Percentiles rank a stretch among this genome's conserved stretches.
Conservation (phyloP, 1,140 invertebrate genomes). For the Samia ricini region DNA sequence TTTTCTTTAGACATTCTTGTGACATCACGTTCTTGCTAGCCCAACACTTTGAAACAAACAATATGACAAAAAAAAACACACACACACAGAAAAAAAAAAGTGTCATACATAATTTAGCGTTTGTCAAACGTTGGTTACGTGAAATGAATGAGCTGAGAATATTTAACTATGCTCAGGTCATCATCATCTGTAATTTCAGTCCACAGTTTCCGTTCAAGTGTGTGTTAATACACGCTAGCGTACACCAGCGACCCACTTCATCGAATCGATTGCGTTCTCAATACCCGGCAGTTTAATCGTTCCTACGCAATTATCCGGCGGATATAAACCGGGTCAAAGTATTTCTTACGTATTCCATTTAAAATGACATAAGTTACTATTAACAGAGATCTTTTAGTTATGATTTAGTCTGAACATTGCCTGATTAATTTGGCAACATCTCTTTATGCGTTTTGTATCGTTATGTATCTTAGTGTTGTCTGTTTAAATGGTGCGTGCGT, state of each 20-base stretch:
- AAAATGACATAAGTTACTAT: too few species aligned
- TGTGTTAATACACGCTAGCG: neutral
- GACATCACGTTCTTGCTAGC: too few species aligned
- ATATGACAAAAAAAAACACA: too few species aligned
- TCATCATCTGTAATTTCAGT: neutral
- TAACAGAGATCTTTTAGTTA: too few species aligned
- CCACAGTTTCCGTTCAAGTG: neutral
- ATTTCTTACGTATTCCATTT: neutral
- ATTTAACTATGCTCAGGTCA: neutral
- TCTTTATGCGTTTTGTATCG: too few species aligned
- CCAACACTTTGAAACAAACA: too few species aligned
- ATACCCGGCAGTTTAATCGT: slow-evolving; percentile 19
- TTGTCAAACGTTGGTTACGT: neutral
- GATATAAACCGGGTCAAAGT: neutral
- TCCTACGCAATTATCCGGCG: slow-evolving; percentile 3
- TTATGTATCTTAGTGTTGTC: too few species aligned
- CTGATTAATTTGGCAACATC: too few species aligned
- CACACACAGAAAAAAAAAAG: too few species aligned
- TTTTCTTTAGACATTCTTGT: too few species aligned
- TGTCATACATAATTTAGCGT: neutral
- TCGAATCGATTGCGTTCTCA: slow-evolving; percentile 23
- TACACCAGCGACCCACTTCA: slow-evolving; percentile 21
- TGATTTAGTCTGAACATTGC: too few species aligned
- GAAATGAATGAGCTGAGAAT: neutral
- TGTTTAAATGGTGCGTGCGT: too few species aligned